These are phyloP conservation scores for Nemopilema nomurai DNA, from an alignment of 30 jellyfish, hydroid and myxozoan genomes.

Conservation along the genomic window DNA sequence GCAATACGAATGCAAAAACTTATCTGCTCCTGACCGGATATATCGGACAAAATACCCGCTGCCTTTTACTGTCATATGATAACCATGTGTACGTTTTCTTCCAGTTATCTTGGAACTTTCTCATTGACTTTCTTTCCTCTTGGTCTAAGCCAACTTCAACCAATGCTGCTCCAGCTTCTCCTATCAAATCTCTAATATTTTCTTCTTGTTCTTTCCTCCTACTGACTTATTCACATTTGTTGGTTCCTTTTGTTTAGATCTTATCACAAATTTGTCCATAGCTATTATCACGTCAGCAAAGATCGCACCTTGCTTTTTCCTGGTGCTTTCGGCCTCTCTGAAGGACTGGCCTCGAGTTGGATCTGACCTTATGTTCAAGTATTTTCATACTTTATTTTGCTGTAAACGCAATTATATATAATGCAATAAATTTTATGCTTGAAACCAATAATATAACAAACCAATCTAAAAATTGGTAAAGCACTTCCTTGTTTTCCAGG, in stretches of 20 bases:
- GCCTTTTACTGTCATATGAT: slow-evolving; percentile 12
- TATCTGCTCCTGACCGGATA: slow-evolving; percentile 50
- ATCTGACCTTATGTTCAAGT: neutral
- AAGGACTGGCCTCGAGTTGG: neutral
- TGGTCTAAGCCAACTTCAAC: neutral
- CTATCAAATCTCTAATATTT: neutral
- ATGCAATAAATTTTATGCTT: neutral
- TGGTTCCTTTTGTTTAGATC: neutral
- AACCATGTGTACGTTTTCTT: slow-evolving; percentile 16
- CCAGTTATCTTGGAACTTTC: slow-evolving; percentile 34
- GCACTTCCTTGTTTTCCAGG: neutral
- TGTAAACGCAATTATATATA: neutral
- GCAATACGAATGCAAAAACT: slow-evolving; percentile 44
- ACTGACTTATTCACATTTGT: neutral
- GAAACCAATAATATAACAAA: neutral
- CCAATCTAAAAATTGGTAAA: neutral
- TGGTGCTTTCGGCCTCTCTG: neutral
- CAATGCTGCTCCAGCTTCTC: neutral
- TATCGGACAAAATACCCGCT: slow-evolving; percentile 39
- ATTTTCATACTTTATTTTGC: neutral
- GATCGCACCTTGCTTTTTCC: neutral
- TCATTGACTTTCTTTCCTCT: slow-evolving; percentile 8
- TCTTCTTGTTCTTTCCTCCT: neutral
- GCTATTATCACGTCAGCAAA: neutral
- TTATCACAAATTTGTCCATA: neutral